These are phyloP conservation scores for Antitype chi DNA, from an alignment of 2,888 invertebrate species.

Conservation along the genomic window DNA sequence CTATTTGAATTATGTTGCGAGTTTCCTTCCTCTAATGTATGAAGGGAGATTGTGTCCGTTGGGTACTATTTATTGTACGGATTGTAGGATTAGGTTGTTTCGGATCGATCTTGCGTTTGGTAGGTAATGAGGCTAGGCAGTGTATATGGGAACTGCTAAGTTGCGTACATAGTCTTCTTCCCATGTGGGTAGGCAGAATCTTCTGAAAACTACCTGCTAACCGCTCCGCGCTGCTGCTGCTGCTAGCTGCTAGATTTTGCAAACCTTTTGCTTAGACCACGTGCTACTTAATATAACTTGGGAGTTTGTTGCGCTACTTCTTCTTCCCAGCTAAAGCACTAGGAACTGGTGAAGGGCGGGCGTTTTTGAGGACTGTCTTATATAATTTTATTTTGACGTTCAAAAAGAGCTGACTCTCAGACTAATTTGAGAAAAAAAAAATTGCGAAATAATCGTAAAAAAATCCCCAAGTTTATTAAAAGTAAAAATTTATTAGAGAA, in stretches of 20 bases:
- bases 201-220: neutral
- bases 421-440: too few relatives aligned
- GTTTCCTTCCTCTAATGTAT: constrained; percentile 26
- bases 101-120: constrained; percentile 1
- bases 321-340: too few relatives aligned
- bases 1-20: constrained; percentile 46
- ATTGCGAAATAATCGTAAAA: too few relatives aligned
- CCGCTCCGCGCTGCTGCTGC: too few relatives aligned
- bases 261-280: neutral
- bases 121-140: neutral
- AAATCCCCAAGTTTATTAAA: too few relatives aligned
- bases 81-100: constrained; percentile 5
- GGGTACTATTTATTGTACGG: constrained; percentile 21
- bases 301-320: too few relatives aligned
- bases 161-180: neutral
- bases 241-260: neutral
- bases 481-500: neutral
- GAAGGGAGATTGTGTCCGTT: constrained; percentile 20
- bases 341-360: too few relatives aligned
- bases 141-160: neutral
- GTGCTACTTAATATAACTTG: too few relatives aligned
- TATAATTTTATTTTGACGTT: too few relatives aligned
- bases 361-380: too few relatives aligned
- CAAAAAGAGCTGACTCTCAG: too few relatives aligned
- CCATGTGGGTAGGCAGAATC: neutral